These are phyloP conservation scores for Calyptomena viridis DNA, from an alignment of 2,113 vertebrate species.

Conservation along the genomic window DNA sequence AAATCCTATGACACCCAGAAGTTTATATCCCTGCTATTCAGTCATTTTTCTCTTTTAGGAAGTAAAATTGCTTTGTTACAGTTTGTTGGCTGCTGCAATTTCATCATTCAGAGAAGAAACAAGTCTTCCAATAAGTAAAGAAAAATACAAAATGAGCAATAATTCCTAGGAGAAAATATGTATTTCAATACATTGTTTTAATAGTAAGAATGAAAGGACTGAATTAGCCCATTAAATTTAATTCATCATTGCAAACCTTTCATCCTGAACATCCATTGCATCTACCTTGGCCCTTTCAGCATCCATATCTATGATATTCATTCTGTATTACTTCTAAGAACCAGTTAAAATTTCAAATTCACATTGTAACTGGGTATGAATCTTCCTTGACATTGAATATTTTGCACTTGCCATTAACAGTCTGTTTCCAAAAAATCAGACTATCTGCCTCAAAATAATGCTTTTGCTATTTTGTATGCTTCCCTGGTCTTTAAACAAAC, in stretches of 20 bases:
- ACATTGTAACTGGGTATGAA: neutral
- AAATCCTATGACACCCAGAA: neutral
- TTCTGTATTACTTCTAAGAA: neutral
- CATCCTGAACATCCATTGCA: conserved; percentile 4
- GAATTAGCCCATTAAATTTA: conserved; percentile 46
- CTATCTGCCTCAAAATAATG: neutral
- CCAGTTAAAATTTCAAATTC: neutral
- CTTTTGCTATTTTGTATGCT: neutral
- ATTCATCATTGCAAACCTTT: conserved; percentile 44
- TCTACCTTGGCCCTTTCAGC: neutral
- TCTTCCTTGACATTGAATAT: neutral
- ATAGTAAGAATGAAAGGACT: conserved; percentile 49
- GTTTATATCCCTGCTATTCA: neutral
- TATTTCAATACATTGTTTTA: conserved; percentile 58
- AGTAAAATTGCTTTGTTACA: neutral
- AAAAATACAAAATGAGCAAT: conserved; percentile 33
- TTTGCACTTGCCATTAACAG: neutral
- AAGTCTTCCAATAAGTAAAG: neutral
- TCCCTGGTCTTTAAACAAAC: conserved; percentile 1
- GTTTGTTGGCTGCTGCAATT: neutral
- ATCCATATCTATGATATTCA: neutral
- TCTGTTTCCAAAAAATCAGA: neutral
- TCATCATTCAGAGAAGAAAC: neutral
- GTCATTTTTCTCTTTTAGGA: neutral
- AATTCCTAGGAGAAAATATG: conserved; percentile 28